These are phyloP conservation scores for Grapholita molesta DNA, from an alignment of 1,140 invertebrate species.

Conservation along the genomic window DNA sequence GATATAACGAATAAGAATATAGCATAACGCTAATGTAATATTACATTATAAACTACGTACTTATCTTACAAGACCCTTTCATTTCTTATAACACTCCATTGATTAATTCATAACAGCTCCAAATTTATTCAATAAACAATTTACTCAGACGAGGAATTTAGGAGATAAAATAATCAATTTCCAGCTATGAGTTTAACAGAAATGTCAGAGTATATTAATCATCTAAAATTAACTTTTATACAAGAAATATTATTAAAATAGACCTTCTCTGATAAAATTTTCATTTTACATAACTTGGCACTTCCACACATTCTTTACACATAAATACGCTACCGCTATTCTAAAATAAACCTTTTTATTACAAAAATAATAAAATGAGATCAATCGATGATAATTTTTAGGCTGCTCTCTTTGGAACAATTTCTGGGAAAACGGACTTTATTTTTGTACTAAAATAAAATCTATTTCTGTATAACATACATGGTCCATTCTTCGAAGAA, in stretches of 20 bases:
- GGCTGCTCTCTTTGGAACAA: constrained; percentile 76
- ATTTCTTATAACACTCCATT: constrained; percentile 19
- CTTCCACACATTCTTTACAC: background rate
- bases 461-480: constrained; percentile 38
- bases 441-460: constrained; percentile 38
- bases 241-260: constrained; percentile 51
- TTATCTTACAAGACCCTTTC: constrained; percentile 7
- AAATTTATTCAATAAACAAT: background rate
- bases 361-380: constrained; percentile 73
- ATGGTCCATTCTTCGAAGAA: constrained; percentile 33
- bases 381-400: constrained; percentile 74
- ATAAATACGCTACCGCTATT: constrained; percentile 36
- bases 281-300: constrained; percentile 33
- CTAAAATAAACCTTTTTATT: constrained; percentile 68
- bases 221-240: constrained; percentile 43
- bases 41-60: constrained; percentile 23
- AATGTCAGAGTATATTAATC: constrained; percentile 35
- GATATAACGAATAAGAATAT: constrained; percentile 29
- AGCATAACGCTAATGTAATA: constrained; percentile 29
- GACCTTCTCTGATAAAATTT: constrained; percentile 48
- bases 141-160: background rate
- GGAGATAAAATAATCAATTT: background rate
- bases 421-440: constrained; percentile 56
- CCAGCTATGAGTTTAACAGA: constrained; percentile 19
- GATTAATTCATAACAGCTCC: constrained; percentile 21